These are phyloP conservation scores for Ormyrus labotus DNA, from an alignment of 2,888 invertebrate species.

Conservation along the genomic window DNA sequence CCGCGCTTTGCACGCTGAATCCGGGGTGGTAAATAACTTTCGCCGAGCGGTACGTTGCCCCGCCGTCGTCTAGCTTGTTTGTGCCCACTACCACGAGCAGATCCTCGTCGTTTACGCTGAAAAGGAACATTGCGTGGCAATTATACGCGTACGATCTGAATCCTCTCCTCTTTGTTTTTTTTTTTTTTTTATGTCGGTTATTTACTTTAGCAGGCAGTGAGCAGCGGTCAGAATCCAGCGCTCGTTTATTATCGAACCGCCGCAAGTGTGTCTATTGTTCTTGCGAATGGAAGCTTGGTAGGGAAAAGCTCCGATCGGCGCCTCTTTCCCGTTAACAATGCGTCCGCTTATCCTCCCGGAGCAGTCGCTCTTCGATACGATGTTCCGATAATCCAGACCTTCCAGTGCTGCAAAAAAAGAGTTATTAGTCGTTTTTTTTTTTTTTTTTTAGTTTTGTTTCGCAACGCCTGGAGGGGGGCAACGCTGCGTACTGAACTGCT, in stretches of 20 bases:
- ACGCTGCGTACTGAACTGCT: no score
- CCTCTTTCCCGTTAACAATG: neutral
- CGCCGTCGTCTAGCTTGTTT: neutral
- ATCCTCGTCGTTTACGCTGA: neutral
- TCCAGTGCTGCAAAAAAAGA: no score
- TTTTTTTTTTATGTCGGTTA: no score
- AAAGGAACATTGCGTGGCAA: neutral
- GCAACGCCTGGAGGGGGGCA: no score
- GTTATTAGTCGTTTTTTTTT: no score
- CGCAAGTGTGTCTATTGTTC: constrained; percentile 77
- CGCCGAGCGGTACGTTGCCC: neutral
- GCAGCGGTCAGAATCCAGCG: constrained; percentile 77
- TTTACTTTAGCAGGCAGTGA: no score
- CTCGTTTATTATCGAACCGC: constrained; percentile 78
- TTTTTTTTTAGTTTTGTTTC: no score
- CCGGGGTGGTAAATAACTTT: constrained; percentile 6
- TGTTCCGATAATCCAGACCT: no score
- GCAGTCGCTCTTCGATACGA: no score
- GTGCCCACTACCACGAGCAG: constrained; percentile 20
- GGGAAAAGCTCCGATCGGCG: no score
- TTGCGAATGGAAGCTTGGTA: no score
- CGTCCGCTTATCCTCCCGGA: neutral
- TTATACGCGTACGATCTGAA: neutral
- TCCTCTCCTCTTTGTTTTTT: no score
- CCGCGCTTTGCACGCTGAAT: neutral